Conservation (phyloP, 2,113 vertebrate species). For the Petroica traversi region DNA sequence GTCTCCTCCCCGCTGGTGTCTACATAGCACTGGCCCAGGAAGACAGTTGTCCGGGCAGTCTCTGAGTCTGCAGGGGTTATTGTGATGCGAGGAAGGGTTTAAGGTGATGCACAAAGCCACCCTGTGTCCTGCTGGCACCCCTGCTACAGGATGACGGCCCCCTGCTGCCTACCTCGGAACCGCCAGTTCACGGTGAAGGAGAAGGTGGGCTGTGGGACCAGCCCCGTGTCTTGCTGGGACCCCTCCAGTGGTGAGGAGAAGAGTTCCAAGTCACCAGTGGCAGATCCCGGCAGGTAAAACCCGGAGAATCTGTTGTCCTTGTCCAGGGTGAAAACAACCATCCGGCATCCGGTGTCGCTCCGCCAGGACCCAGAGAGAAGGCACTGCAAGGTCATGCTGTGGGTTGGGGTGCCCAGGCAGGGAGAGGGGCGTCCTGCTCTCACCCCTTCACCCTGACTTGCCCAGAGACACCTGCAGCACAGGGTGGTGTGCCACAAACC, state of each 20-base stretch:
- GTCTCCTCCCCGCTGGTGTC: background rate
- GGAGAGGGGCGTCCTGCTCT: background rate
- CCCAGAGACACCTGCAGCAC: background rate
- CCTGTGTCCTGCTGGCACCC: background rate
- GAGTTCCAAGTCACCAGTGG: fast-evolving
- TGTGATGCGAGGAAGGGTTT: too few relatives aligned
- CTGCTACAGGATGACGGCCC: fast-evolving
- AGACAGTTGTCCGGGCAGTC: background rate
- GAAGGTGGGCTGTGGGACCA: background rate
- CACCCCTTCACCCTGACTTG: background rate
- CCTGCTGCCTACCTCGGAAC: background rate
- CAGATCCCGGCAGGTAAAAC: background rate
- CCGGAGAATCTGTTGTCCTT: background rate
- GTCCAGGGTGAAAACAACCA: background rate
- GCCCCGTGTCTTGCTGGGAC: background rate
- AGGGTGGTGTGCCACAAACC: fast-evolving
- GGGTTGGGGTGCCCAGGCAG: background rate
- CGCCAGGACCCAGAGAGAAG: background rate
- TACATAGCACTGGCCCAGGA: constrained; percentile 44
- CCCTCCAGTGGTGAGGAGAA: background rate
- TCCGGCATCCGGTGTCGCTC: background rate
- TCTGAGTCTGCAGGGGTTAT: background rate
- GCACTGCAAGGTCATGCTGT: background rate
- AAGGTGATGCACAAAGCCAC: background rate
- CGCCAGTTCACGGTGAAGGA: background rate